Evolutionary conservation across 2,888 invertebrate species (phyloP), one percentile per base, ranked within the genome.

Genomic region (Stenurella melanura): DNA sequence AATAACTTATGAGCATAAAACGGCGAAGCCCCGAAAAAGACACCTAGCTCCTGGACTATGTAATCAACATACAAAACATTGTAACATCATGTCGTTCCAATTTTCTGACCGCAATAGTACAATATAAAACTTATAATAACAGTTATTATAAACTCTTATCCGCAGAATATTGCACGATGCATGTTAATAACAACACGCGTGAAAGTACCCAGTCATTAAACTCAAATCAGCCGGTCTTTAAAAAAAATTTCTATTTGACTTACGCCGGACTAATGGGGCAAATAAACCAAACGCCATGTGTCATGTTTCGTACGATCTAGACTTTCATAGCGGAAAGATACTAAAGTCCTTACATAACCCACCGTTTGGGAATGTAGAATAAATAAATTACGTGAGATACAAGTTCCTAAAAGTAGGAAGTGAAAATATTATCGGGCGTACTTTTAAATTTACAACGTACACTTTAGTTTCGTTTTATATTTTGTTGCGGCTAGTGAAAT

Each of bases 351-450:
- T 72, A 61, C 38, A 30, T 34, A 63, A 72, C 15, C 38, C 58
- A 54, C 68, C 56, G 54, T 50, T 72, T 54, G 18, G 72, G 56
- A 63, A 63, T 67, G 72, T 54, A 18, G 54, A 58, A 38, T 26
- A 38, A 72, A 72, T 72, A 61, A 17, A 72, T 63, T 63, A 42
- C 60, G 30, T 18, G 30, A 63, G 63, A 63, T 54, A 50, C 17
- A 38, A 72, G 54, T 26, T 63, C 63, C 61, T n/a, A 54, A 72
- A 72, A 50, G 72, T 72, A 72, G 72, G 72, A 63, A 72, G 72
- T 72, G 72, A 72, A 72, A 72, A 54, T 72, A 50, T 26, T 9
- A n/a, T n/a, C 61, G 26, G 50, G 30, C 63, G 38, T 54, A 72
- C 63, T 50, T 54, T 54, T 54, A 21, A 58, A 38, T 50, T 34